Percentiles rank a stretch among this genome's conserved stretches.
These are phyloP conservation scores for Aplodontia rufa DNA, from an alignment of 2,113 vertebrate species.

Conservation along the genomic window DNA sequence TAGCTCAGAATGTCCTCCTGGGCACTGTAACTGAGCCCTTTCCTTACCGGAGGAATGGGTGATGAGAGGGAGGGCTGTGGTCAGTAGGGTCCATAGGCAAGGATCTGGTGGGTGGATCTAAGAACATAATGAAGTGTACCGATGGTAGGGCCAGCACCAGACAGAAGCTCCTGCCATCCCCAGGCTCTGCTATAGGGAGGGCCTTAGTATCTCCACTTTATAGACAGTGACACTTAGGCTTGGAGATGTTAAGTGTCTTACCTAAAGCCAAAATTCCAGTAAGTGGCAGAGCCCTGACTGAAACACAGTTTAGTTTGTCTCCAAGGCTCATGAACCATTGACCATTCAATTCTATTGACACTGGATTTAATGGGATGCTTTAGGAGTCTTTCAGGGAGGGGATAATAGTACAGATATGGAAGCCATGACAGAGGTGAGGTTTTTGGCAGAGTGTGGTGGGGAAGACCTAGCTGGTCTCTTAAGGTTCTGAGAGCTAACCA, in stretches of 20 bases:
- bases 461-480: background rate
- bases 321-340: background rate
- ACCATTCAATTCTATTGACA: background rate
- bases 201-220: background rate
- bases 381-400: background rate
- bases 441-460: background rate
- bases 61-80: background rate
- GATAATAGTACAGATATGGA: no score
- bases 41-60: accelerated
- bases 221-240: background rate
- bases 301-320: background rate
- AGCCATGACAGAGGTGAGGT: background rate
- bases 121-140: background rate
- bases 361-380: background rate
- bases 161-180: background rate
- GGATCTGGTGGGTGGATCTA: background rate
- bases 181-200: background rate
- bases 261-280: no score
- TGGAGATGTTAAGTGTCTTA: background rate
- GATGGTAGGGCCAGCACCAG: background rate
- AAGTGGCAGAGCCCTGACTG: background rate
- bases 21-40: background rate
- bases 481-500: background rate
- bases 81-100: background rate
- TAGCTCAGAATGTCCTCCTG: accelerated